These are phyloP conservation scores for Pachypsylla venusta DNA, from an alignment of 1,140 invertebrate species.

Conservation along the genomic window DNA sequence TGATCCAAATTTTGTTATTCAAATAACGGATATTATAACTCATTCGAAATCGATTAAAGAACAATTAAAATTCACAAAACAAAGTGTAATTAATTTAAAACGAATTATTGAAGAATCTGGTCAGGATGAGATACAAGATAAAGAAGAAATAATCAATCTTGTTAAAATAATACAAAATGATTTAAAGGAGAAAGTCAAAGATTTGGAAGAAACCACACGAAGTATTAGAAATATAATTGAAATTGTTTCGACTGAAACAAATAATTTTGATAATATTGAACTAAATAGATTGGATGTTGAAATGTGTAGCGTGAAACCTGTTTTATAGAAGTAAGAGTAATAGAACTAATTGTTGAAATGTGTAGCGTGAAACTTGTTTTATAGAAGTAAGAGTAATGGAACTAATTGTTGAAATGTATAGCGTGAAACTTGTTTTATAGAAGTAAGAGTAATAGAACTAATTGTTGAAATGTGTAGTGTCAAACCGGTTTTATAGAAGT, in stretches of 20 bases:
- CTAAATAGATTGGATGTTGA: slow-evolving; percentile 1
- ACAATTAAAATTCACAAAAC: background rate
- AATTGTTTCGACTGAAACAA: background rate
- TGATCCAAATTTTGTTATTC: background rate
- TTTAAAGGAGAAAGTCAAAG: background rate
- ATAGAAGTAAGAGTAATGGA: background rate
- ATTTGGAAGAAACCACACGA: background rate
- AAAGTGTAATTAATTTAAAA: background rate
- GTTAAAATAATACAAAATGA: background rate
- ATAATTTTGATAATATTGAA: background rate
- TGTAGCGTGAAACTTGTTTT: background rate
- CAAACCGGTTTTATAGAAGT: background rate
- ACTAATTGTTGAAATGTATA: background rate
- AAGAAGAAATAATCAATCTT: no score
- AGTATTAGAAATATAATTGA: background rate
- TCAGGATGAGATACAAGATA: background rate
- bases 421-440: background rate
- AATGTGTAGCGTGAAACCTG: background rate
- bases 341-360: background rate
- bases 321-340: background rate
- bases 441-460: background rate
- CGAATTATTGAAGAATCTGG: background rate
- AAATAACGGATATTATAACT: background rate
- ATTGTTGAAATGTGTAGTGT: background rate
- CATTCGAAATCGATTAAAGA: background rate